Evolutionary conservation across 1,140 invertebrate genomes (phyloP).

Genomic region (Sinonovacula constricta): DNA sequence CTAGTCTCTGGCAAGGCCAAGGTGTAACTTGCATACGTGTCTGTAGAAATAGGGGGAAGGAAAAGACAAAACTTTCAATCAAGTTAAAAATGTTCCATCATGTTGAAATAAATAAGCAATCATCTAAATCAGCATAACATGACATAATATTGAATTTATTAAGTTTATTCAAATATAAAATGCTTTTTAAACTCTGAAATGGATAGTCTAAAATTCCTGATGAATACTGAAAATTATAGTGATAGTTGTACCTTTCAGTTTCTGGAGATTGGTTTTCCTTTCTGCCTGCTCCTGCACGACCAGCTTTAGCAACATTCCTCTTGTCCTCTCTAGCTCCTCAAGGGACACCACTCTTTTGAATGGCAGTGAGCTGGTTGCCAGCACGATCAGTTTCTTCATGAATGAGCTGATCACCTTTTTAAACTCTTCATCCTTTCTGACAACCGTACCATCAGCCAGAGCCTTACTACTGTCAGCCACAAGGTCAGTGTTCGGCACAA

Average conservation of each 20-base stretch:
- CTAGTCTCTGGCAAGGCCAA: too few species aligned
- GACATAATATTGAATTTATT: too few species aligned
- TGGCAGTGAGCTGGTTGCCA: constrained; percentile 77
- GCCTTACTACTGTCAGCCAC: constrained; percentile 67
- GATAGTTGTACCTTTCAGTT: constrained; percentile 48
- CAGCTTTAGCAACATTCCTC: constrained; percentile 80
- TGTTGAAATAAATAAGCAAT: too few species aligned
- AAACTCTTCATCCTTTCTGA: constrained; percentile 78
- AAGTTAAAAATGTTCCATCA: too few species aligned
- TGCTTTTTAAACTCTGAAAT: too few species aligned
- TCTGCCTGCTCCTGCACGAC: constrained; percentile 76
- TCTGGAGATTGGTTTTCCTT: constrained; percentile 63
- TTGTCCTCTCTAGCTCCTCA: constrained; percentile 80
- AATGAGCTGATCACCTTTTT: constrained; percentile 71
- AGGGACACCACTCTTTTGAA: constrained; percentile 77
- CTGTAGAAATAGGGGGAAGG: too few species aligned
- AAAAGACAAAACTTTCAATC: too few species aligned
- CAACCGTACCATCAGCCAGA: constrained; percentile 73
- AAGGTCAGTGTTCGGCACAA: constrained; percentile 78
- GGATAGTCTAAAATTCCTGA: too few species aligned
- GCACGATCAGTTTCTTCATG: constrained; percentile 75
- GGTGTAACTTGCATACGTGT: too few species aligned
- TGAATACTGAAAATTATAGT: too few species aligned
- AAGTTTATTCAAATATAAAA: too few species aligned
- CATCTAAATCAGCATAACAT: too few species aligned